Evolutionary conservation across 2,113 vertebrate genomes (phyloP).

Genomic region (Passerina amoena): DNA sequence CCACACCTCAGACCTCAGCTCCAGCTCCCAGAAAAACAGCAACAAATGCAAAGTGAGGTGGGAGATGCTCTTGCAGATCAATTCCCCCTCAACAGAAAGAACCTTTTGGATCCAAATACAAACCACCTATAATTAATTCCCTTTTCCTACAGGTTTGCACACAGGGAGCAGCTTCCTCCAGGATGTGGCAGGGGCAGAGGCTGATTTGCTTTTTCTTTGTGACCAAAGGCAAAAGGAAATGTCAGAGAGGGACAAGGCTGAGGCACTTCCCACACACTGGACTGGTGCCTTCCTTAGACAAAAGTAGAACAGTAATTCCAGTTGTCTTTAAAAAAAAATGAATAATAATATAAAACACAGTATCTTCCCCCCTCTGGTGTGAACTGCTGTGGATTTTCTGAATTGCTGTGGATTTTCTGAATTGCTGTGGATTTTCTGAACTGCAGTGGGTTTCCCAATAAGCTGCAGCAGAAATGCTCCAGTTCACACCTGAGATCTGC

Average conservation of each 20-base stretch:
- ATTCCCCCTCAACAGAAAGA: not conserved
- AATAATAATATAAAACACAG: not conserved
- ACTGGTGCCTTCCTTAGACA: not conserved
- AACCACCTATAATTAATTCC: not conserved
- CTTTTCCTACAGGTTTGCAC: not conserved
- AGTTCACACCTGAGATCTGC: not conserved
- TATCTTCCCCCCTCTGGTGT: not conserved
- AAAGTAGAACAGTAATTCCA: fast-evolving
- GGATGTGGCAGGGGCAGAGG: not conserved
- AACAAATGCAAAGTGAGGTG: not conserved
- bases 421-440: not conserved
- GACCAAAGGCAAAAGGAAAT: not conserved
- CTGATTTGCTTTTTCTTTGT: not conserved
- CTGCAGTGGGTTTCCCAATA: not conserved
- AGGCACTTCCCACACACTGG: not conserved
- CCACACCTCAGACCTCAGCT: not conserved
- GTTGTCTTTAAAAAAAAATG: not conserved
- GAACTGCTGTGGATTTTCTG: not conserved
- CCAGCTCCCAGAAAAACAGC: not conserved
- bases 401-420: not conserved
- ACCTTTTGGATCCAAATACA: not conserved
- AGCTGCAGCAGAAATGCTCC: not conserved
- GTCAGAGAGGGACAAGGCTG: not conserved
- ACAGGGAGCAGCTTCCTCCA: not conserved
- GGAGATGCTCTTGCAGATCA: fast-evolving